Percentiles rank a stretch among this genome's conserved stretches.
Evolutionary conservation across 2,113 vertebrate genomes (phyloP).

Genomic region (Misgurnus mizolepis): DNA sequence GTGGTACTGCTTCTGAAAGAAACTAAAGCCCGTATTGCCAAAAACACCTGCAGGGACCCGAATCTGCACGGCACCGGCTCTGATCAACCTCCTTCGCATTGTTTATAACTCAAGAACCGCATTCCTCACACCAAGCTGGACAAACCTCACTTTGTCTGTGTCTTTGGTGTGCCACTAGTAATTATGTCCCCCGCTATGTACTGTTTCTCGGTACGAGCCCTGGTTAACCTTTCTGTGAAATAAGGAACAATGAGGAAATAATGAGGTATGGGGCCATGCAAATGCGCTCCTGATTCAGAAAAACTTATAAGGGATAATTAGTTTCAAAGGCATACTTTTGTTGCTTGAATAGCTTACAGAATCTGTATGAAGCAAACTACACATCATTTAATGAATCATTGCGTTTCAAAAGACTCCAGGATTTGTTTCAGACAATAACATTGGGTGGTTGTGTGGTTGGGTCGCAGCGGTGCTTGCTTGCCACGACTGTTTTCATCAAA

Average conservation of each 20-base stretch:
- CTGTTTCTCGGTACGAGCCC: neutral
- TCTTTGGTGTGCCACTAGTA: constrained; percentile 46
- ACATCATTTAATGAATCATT: neutral
- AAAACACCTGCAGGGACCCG: constrained; percentile 28
- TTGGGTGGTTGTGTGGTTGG: neutral
- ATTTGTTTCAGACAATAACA: neutral
- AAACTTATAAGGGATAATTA: constrained; percentile 4
- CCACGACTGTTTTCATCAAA: neutral
- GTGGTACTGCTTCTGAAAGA: constrained; percentile 42
- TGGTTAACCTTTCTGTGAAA: constrained; percentile 21
- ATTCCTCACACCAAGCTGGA: constrained; percentile 30
- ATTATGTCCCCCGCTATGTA: constrained; percentile 48
- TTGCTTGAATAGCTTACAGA: neutral
- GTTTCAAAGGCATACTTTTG: neutral
- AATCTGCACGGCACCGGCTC: constrained; percentile 21
- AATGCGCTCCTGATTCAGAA: neutral
- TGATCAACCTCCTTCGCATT: constrained; percentile 38
- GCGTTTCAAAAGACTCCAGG: neutral
- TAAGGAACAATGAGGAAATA: constrained; percentile 38
- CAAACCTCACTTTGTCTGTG: constrained; percentile 39
- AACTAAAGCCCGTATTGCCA: constrained; percentile 21
- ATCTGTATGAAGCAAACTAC: neutral
- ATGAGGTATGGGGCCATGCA: constrained; percentile 31
- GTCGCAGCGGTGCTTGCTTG: neutral
- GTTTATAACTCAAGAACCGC: constrained; percentile 33